Conservation (phyloP, 2,797 vertebrate species). For the Oryzias dopingdopingensis region DNA sequence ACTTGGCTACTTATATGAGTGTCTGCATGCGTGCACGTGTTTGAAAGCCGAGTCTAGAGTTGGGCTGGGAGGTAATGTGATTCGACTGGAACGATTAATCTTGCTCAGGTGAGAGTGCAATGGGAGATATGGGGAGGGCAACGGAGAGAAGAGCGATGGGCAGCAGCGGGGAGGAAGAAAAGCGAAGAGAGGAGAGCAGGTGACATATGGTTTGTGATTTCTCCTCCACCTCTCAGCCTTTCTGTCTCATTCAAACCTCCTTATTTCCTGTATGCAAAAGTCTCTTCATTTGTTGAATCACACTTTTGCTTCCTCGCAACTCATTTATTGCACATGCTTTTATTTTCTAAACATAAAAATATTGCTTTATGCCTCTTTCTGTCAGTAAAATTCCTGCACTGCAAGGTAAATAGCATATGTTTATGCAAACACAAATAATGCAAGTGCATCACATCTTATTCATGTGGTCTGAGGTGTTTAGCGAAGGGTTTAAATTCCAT, state of each 20-base stretch:
- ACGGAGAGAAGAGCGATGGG: slow-evolving; percentile 54
- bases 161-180: slow-evolving; percentile 36
- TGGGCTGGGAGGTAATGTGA: slow-evolving; percentile 72
- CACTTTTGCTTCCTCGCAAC: slow-evolving; percentile 9
- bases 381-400: too few species aligned
- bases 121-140: slow-evolving; percentile 56
- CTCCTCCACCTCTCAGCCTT: slow-evolving; percentile 12
- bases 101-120: slow-evolving; percentile 74
- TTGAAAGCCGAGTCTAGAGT: slow-evolving; percentile 34
- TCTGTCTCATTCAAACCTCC: slow-evolving; percentile 14
- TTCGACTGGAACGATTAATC: slow-evolving; percentile 78
- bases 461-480: not conserved
- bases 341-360: not conserved
- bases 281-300: slow-evolving; percentile 34
- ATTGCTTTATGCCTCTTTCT: not conserved
- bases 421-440: slow-evolving; percentile 8
- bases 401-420: not conserved
- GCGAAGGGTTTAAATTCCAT: slow-evolving; percentile 1
- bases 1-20: slow-evolving; percentile 12
- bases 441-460: not conserved
- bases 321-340: not conserved
- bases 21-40: slow-evolving; percentile 12
- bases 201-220: slow-evolving; percentile 30
- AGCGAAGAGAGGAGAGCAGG: slow-evolving; percentile 22
- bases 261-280: slow-evolving; percentile 15